These are phyloP conservation scores for Bufotes viridis DNA, from an alignment of 2,797 vertebrate species.

Conservation along the genomic window DNA sequence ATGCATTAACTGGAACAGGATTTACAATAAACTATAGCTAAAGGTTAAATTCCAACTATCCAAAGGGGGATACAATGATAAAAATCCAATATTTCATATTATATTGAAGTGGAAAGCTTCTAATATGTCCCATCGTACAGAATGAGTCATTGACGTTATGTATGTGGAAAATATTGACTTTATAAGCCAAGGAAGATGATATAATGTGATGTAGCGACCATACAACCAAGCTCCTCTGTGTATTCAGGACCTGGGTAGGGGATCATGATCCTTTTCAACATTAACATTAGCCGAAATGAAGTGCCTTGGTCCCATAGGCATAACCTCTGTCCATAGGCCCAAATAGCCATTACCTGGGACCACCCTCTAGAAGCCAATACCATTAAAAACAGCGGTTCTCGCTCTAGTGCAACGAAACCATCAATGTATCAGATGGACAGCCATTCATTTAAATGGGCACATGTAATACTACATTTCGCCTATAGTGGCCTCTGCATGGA, in stretches of 20 bases:
- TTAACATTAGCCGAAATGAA: not conserved
- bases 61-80: constrained; percentile 64
- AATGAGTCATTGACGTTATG: constrained; percentile 50
- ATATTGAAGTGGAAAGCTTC: constrained; percentile 46
- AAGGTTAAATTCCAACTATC: constrained; percentile 63
- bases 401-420: too few relatives aligned
- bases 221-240: not conserved
- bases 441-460: too few relatives aligned
- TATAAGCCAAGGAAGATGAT: constrained; percentile 6
- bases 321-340: not conserved
- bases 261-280: not conserved
- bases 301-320: not conserved
- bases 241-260: not conserved
- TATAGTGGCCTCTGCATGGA: too few relatives aligned
- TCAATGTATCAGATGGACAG: too few relatives aligned
- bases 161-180: constrained; percentile 36
- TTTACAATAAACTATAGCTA: constrained; percentile 59
- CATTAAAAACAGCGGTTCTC: too few relatives aligned
- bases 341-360: too few relatives aligned
- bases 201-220: not conserved
- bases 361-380: too few relatives aligned
- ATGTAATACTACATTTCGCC: too few relatives aligned
- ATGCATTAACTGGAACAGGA: constrained; percentile 41
- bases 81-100: constrained; percentile 55
- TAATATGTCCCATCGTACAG: constrained; percentile 43